Evolutionary conservation across 2,113 vertebrate species (phyloP), one percentile per base, ranked within the genome.

Genomic region (Tichodroma muraria): DNA sequence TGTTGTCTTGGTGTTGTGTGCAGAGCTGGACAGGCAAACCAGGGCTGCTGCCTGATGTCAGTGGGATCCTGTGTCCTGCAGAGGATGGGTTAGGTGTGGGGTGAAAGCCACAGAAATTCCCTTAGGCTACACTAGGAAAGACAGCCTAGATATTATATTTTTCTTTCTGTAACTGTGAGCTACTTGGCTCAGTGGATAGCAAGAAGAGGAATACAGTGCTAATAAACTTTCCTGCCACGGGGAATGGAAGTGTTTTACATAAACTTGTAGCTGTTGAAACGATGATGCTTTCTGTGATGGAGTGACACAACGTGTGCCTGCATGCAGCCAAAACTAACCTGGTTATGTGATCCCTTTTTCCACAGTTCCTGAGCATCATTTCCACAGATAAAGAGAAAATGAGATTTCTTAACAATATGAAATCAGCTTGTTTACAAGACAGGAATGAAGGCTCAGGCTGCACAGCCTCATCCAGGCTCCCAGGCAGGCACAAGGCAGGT

Each of bases 21-120:
- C 42, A 66, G 28, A 73, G 15, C 15, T 57, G 49, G 52, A 27
- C 11, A n/a, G 47, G 61, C 19, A 85, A 79, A 45, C 18, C 6
- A 23, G n/a, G 27, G 21, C 17, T 63, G 40, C 42, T 77, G 65
- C 57, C 65, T 64, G 57, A 6, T 40, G 61, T 9, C 42, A 42
- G 0, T 1, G 9, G 38, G 47, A 38, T 40, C 37, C 27, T 1
- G 0, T 20, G 30, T 22, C 18, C 81, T 83, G 65, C 70, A 63
- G 42, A 54, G 30, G 9, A 8, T 12, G 6, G 11, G 9, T 50
- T 11, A 30, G 7, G 8, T 25, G 10, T 20, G 22, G 11, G 2
- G 22, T 27, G 14, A 60, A 71, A 88, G 21, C 78, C 42, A 47
- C 40, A 49, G 40, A 45, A 44, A 12, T 53, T 73, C 24, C 60